These are phyloP conservation scores for Notodonta ziczac DNA, from an alignment of 2,888 invertebrate species.

Conservation along the genomic window DNA sequence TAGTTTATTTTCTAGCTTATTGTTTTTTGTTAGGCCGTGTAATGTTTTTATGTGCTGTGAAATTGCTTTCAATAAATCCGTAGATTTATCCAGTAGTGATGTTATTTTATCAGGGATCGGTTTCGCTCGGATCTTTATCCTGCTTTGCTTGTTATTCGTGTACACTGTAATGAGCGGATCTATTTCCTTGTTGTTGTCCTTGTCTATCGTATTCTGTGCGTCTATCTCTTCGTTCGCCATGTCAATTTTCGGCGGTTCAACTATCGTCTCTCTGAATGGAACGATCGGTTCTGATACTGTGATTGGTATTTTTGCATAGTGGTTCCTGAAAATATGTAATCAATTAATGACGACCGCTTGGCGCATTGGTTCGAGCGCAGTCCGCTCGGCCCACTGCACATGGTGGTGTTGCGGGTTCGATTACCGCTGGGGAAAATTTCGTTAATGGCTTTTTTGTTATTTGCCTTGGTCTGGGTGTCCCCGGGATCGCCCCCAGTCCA, in stretches of 20 bases:
- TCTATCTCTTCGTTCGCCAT: conserved; percentile 94
- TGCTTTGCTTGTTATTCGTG: conserved; percentile 89
- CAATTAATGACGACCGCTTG: no score
- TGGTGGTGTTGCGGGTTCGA: no score
- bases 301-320: conserved; percentile 94
- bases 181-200: conserved; percentile 70
- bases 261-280: conserved; percentile 96
- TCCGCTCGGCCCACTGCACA: no score
- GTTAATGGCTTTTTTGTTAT: no score
- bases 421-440: no score
- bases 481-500: no score
- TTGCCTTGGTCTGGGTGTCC: no score
- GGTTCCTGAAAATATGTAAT: conserved; percentile 67
- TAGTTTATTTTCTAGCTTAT: conserved; percentile 62
- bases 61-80: conserved; percentile 88
- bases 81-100: conserved; percentile 88
- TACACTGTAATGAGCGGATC: conserved; percentile 84
- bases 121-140: conserved; percentile 89
- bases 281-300: conserved; percentile 98
- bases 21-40: conserved; percentile 69
- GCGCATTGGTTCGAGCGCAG: no score
- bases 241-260: conserved; percentile 91
- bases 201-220: conserved; percentile 78
- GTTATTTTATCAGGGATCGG: conserved; percentile 91
- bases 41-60: conserved; percentile 76